Base-by-base conservation (phyloP, 1,140 invertebrate genomes). In the Brachionus sp. region DNA sequence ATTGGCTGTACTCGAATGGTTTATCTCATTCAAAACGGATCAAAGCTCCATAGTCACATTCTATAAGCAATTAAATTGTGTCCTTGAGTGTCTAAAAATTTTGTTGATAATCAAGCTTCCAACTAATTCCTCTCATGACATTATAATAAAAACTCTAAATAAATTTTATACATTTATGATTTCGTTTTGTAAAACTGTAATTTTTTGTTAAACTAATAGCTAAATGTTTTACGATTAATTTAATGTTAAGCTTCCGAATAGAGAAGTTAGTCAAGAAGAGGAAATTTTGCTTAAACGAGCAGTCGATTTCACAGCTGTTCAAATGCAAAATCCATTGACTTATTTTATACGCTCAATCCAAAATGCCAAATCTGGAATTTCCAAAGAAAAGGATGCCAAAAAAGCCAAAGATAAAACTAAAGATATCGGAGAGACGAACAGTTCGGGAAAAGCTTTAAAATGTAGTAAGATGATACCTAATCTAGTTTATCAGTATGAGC, bases 1-100 rank as follows among this genome's bases (percentile, higher is more conserved):
- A 39, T 29, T 80, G n/a, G 7, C 33, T 5, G 37, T 80, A 25
- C 33, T 80, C 7, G 77, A 80, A 44, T 80, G 77, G 77, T 80
- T 80, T 29, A 80, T 80, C 25, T 80, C 77, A 10, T 80, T 80
- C 77, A 80, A 80, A 29, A n/a, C 50, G 5, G 77, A 80, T 42
- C 33, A 80, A 66, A 66, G 33, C 4, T 80, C 77, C 33, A 80
- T 80, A 13, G 33, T 39, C 5, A 39, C 50, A 23, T 80, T 80
- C 9, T 80, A 80, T 66, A 80, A 80, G 23, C 77, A 80, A 37
- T 23, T 80, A 44, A 80, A 57, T 37, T 80, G 50, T 80, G 33
- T 80, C 0, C 33, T 80, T 9, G 77, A 80, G n/a, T 57, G 50
- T 12, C 39, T 80, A 9, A 80, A 66, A 44, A 62, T 57, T 23